phyloP scores from a whole-genome alignment of 2,888 invertebrate genomes.

The Aradus depressus region DNA sequence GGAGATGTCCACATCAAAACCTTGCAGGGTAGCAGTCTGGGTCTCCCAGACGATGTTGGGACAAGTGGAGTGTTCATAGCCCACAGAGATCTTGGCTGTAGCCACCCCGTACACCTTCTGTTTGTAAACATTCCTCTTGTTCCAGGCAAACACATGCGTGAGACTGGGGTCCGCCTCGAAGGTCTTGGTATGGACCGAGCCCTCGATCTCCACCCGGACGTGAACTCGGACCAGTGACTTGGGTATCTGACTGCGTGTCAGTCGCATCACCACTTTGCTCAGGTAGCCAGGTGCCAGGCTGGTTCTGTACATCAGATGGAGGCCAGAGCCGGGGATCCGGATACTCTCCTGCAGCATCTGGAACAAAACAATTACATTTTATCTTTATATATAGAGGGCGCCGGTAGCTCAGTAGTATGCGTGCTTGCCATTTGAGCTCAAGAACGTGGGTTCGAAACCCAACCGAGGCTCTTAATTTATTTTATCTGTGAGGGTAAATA shows the following conservation, averaged over 20 bases:
- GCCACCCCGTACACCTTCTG: constrained; percentile 89
- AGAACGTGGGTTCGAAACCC: too few relatives aligned
- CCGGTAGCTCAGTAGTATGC: too few relatives aligned
- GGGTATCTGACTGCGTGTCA: constrained; percentile 71
- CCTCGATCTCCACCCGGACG: constrained; percentile 85
- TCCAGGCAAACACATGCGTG: constrained; percentile 95
- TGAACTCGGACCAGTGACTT: constrained; percentile 76
- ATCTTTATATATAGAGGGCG: too few relatives aligned
- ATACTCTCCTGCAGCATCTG: constrained; percentile 95
- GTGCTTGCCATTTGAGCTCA: too few relatives aligned
- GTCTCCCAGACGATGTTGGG: constrained; percentile 85
- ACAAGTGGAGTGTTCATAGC: constrained; percentile 88
- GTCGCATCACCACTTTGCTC: constrained; percentile 81
- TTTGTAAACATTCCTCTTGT: constrained; percentile 92
- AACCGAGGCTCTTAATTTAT: too few relatives aligned
- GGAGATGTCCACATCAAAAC: constrained; percentile 92
- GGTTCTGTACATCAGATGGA: constrained; percentile 90
- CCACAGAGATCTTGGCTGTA: constrained; percentile 78
- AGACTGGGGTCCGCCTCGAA: constrained; percentile 95
- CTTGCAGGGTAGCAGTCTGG: constrained; percentile 84
- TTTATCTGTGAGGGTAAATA: too few relatives aligned
- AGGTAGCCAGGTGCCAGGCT: constrained; percentile 89
- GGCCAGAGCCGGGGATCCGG: constrained; percentile 82
- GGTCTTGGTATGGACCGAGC: constrained; percentile 77
- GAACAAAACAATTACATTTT: constrained; percentile 25